Base-by-base conservation (phyloP, 2,113 vertebrate species). In the Rhabdornis inornatus region DNA sequence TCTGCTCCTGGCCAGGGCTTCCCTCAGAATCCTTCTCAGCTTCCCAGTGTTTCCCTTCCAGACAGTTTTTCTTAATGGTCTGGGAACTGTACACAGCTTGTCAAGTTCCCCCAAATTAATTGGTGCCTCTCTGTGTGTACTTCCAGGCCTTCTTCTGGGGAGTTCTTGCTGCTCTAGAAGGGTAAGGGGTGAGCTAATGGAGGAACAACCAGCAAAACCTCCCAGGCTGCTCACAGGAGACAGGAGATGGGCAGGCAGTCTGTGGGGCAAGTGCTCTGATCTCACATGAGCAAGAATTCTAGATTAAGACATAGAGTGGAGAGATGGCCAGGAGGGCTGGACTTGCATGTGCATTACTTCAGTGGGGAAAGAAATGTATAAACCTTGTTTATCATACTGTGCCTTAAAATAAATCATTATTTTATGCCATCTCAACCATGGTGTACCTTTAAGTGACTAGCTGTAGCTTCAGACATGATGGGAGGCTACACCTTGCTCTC, bases 71-170 rank as follows among this genome's bases (percentile, higher is more conserved):
- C 80, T 90, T 94, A 86, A 89, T 88, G 63, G 78, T 74, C 87
- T 95, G 75, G 70, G 84, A 95, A 95, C 71, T 52, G 79, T 95
- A 92, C 55, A 95, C 93, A 94, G 56, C 55, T 82, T 88, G 92
- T 96, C 93, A 96, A 44, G 63, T 27, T 88, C 75, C 35, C 71
- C 75, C 68, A 92, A 42, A 95, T 80, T 79, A 95, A 95, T 90
- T n/a, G 52, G 39, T 70, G 89, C 35, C 66, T 95, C 83, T 83
- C 74, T 57, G 71, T 31, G 40, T 52, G 35, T 59, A 66, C 66
- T 90, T 94, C 55, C 75, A 94, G 78, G 63, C 49, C 90, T 93
- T 64, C 55, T 81, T 66, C 68, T 93, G 30, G 28, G 70, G 64
- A 93, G 50, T 24, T 91, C 78, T 71, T 55, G 30, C 42, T 72